Evolutionary conservation across 2,888 invertebrate species (phyloP).

Genomic region (Papilio demoleus): DNA sequence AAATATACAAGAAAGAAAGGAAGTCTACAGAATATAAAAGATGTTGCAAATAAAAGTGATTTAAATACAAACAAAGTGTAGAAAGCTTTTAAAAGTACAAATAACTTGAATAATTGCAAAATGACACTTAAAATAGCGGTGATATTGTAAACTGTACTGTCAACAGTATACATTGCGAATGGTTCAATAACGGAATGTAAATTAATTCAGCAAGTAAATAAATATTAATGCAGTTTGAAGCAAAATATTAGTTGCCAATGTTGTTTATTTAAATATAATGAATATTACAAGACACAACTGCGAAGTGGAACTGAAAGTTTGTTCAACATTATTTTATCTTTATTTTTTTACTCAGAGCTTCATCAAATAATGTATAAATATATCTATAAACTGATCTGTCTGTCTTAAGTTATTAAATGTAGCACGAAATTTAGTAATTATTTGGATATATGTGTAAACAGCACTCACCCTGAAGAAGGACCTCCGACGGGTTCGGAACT

Average conservation of each 20-base stretch:
- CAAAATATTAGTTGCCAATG: conserved; percentile 1
- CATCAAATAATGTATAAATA: no score
- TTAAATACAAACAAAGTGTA: neutral
- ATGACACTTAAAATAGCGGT: no score
- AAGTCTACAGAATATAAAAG: no score
- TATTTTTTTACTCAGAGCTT: neutral
- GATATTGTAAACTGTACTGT: neutral
- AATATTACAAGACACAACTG: neutral
- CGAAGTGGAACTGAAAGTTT: neutral
- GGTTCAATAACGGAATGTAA: conserved; percentile 1
- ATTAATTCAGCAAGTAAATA: conserved; percentile 2
- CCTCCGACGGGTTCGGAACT: no score
- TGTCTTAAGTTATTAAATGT: no score
- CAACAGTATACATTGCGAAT: conserved; percentile 4
- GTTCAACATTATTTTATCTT: neutral
- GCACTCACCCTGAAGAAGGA: no score
- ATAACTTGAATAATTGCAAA: neutral
- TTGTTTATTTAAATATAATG: neutral
- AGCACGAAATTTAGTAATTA: no score
- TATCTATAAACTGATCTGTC: no score
- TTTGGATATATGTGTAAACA: no score
- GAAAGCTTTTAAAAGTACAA: neutral
- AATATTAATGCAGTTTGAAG: neutral
- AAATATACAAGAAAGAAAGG: no score
- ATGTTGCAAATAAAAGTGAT: neutral